A percentile compares a stretch with the other conserved stretches of the same genome.
Conservation (phyloP, 2,888 invertebrate genomes). For the Euzetes globulus region DNA sequence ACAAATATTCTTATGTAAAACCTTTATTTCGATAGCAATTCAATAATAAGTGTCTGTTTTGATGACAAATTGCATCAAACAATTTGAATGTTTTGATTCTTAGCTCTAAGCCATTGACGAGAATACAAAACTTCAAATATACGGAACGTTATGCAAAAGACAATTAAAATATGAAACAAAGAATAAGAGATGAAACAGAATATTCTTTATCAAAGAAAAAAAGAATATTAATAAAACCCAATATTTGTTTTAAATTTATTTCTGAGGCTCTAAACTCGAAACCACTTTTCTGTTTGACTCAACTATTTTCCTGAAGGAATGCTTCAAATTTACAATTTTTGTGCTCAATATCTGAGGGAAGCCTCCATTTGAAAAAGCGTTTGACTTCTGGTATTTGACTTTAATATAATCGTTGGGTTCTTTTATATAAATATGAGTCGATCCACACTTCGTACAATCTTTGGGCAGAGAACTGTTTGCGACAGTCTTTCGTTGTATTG, state of each 20-base stretch:
- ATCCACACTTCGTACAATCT: no score
- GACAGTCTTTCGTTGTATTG: background rate
- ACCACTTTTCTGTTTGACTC: no score
- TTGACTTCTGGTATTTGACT: background rate
- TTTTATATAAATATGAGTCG: no score
- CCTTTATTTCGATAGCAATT: slow-evolving; percentile 20
- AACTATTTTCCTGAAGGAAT: background rate
- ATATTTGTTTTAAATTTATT: no score
- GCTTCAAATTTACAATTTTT: background rate
- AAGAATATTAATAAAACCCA: no score
- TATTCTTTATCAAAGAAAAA: no score
- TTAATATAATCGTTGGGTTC: no score
- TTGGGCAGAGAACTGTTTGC: no score
- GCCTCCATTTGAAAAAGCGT: background rate
- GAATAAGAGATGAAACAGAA: no score
- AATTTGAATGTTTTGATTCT: background rate
- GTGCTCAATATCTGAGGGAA: background rate
- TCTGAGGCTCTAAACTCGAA: no score
- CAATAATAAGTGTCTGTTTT: slow-evolving; percentile 28
- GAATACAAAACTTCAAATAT: background rate
- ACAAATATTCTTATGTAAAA: background rate
- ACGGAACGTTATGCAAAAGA: background rate
- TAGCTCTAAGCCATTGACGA: background rate
- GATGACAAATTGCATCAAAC: slow-evolving; percentile 22
- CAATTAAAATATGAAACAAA: background rate